phyloP scores from a whole-genome alignment of 2,113 vertebrate genomes.

The Candoia aspera region DNA sequence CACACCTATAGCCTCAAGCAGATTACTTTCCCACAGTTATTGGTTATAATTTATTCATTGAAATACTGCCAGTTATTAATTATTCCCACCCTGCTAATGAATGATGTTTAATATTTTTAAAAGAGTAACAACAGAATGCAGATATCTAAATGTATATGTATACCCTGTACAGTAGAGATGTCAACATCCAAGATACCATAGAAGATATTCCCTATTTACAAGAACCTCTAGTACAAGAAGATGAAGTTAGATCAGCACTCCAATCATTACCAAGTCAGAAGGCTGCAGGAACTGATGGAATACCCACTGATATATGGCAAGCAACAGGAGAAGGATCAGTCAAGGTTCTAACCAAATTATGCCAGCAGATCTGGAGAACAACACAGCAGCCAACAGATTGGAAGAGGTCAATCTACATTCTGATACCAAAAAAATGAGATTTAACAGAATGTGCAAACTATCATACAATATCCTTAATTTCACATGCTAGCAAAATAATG shows the following conservation, averaged over 20 bases:
- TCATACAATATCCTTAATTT: neutral
- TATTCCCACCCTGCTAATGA: slow-evolving; percentile 42
- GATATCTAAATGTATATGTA: neutral
- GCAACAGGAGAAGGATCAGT: neutral
- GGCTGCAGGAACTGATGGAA: neutral
- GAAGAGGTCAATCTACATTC: neutral
- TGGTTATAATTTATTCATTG: slow-evolving; percentile 61
- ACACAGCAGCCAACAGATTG: neutral
- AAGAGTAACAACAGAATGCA: neutral
- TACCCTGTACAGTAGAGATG: neutral
- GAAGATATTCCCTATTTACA: neutral
- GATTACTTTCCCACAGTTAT: slow-evolving; percentile 24
- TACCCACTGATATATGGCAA: neutral
- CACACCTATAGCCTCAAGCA: slow-evolving; percentile 23
- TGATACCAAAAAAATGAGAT: neutral
- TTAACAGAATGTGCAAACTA: neutral
- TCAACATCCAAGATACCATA: neutral
- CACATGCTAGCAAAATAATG: neutral
- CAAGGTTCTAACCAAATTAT: neutral
- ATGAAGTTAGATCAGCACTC: neutral
- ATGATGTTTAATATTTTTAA: slow-evolving; percentile 5
- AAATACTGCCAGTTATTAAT: slow-evolving; percentile 53
- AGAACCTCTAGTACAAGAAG: neutral
- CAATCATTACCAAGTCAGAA: neutral
- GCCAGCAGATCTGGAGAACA: neutral